Evolutionary conservation across 2,113 vertebrate genomes (phyloP), one percentile per base, ranked within the genome.

Genomic region (Arenaria interpres): DNA sequence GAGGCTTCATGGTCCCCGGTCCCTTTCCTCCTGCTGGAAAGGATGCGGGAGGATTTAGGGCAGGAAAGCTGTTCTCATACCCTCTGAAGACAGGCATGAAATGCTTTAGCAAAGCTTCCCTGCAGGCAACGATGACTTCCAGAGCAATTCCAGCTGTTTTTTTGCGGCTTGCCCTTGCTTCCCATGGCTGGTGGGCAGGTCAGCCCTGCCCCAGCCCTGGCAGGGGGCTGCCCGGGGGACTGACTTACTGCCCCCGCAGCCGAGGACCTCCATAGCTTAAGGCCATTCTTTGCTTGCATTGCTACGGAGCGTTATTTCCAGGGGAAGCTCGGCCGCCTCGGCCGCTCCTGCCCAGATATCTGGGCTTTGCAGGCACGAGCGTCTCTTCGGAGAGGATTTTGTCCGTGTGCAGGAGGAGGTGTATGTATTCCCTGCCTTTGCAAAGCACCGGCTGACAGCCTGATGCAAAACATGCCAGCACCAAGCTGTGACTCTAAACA

Each of bases 401-500:
- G 94, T 93, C 93, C 71, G 0, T 68, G 89, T 88, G 91, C 95
- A 88, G 88, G 22, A 90, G 86, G 92, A 85, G 85, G 75, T 83
- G 90, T 50, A 13, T 83, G 90, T 50, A 17, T 56, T 69, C 53
- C 88, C 81, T 89, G 81, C 84, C 37, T 96, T 85, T 76, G 95
- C 95, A 92, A 77, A 94, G 89, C 80, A n/a, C 59, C 0, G 5
- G 39, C 77, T 97, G 92, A 91, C 92, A 97, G 89, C 59, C 93
- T 95, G 83, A 89, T 95, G 97, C 92, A 97, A 94, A 97, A 95
- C 92, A 96, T 93, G 95, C 89, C 77, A 92, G 91, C 92, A 79
- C 81, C 95, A 97, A 97, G 94, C 96, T 94, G 95, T 97, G 96
- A 92, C 91, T 95, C 16, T 80, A 81, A 97, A 97, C 94, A 92